Evolutionary conservation across 2,888 invertebrate genomes (phyloP), one percentile per base, ranked within the genome.

Genomic region (Pyrocoelia pectoralis): DNA sequence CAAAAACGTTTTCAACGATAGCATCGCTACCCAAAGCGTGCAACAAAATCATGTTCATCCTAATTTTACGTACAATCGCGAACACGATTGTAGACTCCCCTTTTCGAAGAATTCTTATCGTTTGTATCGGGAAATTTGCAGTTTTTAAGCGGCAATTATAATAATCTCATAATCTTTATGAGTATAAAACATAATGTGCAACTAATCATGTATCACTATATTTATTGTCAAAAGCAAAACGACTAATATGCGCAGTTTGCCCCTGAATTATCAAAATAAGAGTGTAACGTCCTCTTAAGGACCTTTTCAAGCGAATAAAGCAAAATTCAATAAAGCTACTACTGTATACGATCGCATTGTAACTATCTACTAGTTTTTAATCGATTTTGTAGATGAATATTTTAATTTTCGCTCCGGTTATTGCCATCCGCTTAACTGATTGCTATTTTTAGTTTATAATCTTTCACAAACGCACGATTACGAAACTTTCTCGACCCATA

Each of bases 101-200:
- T 6, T n/a, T 62, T 62, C 62, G 52, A 48, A 43, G 57, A 62
- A 57, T 50, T 33, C 48, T 62, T 62, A 62, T 62, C 62, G 54
- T 40, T 18, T 57, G 50, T 41, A 62, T 62, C 62, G 53, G 43
- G 50, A 62, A 62, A 62, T 62, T 62, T 62, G 62, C 62, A 57
- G 56, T 62, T 62, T 56, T 62, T 57, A 54, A 62, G 49, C 54
- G 62, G 56, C 57, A 57, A 62, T 62, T 62, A 62, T 62, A 57
- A 50, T 57, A 62, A 62, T 62, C 62, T 57, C 40, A 28, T 48
- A 53, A 62, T 62, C 62, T 62, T 53, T 56, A 61, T 57, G 62
- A 62, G 33, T 40, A 49, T 49, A 61, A 46, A 24, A 50, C 41
- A 41, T 57, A 57, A 49, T 57, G 57, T 56, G 52, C 56, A 50